Percentiles rank a stretch among this genome's conserved stretches.
phyloP scores from a whole-genome alignment of 2,888 invertebrate species.

The Tineola bisselliella region DNA sequence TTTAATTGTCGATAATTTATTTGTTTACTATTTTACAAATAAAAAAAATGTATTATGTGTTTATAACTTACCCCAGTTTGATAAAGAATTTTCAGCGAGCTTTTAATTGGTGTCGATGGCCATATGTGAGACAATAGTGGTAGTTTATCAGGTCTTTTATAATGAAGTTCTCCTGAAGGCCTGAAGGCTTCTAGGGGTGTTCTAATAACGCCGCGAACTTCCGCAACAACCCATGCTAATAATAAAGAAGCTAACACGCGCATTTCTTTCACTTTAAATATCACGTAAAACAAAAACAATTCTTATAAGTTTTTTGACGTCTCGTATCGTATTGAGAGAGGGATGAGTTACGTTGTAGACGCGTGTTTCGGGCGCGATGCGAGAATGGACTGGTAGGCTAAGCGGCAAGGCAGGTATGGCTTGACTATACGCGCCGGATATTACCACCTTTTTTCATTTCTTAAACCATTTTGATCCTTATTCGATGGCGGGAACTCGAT shows the following conservation, averaged over 20 bases:
- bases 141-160: slow-evolving; percentile 58
- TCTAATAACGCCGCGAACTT: slow-evolving; percentile 51
- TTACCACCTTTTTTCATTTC: slow-evolving; percentile 39
- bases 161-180: slow-evolving; percentile 52
- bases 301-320: slow-evolving; percentile 6
- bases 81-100: slow-evolving; percentile 73
- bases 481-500: neutral
- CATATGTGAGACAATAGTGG: slow-evolving; percentile 58
- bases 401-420: slow-evolving; percentile 56
- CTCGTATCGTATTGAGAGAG: slow-evolving; percentile 19
- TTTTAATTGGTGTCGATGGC: slow-evolving; percentile 56
- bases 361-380: slow-evolving; percentile 30
- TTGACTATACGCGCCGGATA: slow-evolving; percentile 61
- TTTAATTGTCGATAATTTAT: neutral
- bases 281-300: neutral
- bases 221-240: slow-evolving; percentile 45
- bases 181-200: slow-evolving; percentile 69
- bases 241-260: slow-evolving; percentile 50
- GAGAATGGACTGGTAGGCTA: slow-evolving; percentile 45
- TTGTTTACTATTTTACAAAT: neutral
- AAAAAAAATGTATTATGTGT: neutral
- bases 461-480: slow-evolving; percentile 12
- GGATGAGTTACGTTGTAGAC: slow-evolving; percentile 21
- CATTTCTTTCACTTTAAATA: slow-evolving; percentile 29
- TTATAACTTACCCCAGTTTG: slow-evolving; percentile 78